Evolutionary conservation across 2,113 vertebrate species (phyloP).

Genomic region (Oreocharis arfaki): DNA sequence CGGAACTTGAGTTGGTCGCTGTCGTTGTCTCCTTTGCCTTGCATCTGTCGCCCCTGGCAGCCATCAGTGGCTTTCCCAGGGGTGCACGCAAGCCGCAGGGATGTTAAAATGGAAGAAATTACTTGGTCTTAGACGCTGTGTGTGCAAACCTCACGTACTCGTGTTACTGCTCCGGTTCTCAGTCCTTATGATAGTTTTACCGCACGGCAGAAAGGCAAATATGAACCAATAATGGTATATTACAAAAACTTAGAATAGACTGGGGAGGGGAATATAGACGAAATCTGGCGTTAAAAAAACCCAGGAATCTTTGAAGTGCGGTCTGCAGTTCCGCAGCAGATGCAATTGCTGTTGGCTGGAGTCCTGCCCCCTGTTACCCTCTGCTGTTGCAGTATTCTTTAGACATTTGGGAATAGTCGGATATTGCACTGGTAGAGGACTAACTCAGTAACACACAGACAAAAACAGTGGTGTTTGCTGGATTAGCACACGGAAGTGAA

Average conservation of each 20-base stretch:
- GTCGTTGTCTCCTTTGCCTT: background rate
- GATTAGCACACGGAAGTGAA: background rate
- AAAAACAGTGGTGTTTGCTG: background rate
- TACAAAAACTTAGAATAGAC: background rate
- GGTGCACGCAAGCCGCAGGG: background rate
- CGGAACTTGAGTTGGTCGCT: fast-evolving
- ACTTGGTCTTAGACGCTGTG: background rate
- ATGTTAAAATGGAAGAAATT: background rate
- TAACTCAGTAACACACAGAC: background rate
- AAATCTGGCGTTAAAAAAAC: background rate
- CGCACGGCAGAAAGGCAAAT: background rate
- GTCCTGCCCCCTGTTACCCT: background rate
- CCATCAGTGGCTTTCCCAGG: background rate
- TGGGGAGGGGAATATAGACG: background rate
- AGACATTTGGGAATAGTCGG: background rate
- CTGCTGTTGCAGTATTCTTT: background rate
- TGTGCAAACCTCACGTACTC: background rate
- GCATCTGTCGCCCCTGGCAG: fast-evolving
- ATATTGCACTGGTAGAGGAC: background rate
- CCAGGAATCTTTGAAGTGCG: background rate
- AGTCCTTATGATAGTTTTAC: background rate
- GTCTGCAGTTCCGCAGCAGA: background rate
- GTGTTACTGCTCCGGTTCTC: background rate
- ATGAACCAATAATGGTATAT: background rate
- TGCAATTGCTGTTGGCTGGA: background rate